Conservation (phyloP, 2,113 vertebrate species). For the Turnix velox region DNA sequence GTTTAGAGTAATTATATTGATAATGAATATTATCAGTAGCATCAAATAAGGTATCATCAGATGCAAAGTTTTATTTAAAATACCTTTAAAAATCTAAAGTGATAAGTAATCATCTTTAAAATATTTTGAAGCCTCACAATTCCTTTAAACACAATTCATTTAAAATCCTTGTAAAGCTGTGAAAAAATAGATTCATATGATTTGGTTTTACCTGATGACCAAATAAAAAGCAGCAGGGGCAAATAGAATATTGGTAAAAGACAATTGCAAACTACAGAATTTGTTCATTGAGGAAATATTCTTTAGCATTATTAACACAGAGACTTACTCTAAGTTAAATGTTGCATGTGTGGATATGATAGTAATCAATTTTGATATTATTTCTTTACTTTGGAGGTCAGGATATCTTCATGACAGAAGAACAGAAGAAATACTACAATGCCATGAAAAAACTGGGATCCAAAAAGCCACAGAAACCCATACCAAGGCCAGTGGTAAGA, state of each 20-base stretch:
- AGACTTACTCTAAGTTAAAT: background rate
- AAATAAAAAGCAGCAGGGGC: background rate
- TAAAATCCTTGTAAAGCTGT: background rate
- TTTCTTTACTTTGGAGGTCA: conserved; percentile 83
- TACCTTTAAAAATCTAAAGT: background rate
- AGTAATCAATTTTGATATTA: conserved; percentile 68
- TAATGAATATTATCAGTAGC: no score
- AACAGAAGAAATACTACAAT: conserved; percentile 86
- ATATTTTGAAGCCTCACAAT: background rate
- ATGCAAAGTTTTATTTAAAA: background rate
- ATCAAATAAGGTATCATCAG: no score
- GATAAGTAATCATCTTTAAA: background rate
- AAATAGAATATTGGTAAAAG: background rate
- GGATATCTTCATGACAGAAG: conserved; percentile 86
- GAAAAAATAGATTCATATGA: background rate
- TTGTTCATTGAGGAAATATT: background rate
- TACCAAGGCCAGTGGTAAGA: conserved; percentile 80
- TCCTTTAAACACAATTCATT: no score
- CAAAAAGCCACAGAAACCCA: conserved; percentile 85
- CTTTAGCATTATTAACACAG: background rate
- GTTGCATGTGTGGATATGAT: background rate
- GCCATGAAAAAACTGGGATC: conserved; percentile 86
- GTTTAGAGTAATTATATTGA: background rate
- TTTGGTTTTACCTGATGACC: background rate
- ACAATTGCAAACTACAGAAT: background rate